Conservation (phyloP, 2,113 vertebrate genomes). For the Petaurus breviceps region DNA sequence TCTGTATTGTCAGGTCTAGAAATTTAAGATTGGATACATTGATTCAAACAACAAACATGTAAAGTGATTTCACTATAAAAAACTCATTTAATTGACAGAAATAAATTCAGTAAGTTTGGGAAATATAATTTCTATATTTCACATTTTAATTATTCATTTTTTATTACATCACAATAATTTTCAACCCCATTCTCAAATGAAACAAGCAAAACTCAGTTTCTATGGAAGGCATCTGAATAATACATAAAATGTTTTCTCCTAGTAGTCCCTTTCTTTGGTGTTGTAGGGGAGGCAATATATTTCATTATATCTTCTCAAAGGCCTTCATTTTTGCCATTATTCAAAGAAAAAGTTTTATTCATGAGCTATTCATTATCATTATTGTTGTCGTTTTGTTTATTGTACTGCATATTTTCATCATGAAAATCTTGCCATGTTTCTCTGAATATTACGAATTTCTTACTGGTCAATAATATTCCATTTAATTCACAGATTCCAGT, state of each 20-base stretch:
- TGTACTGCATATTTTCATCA: background rate
- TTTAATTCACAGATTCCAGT: background rate
- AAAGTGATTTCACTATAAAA: background rate
- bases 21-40: conserved; percentile 44
- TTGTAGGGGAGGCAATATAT: background rate
- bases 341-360: background rate
- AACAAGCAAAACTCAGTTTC: background rate
- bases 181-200: background rate
- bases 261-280: background rate
- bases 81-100: background rate
- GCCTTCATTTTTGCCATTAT: background rate
- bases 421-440: background rate
- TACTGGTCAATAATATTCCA: background rate
- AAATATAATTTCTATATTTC: conserved; percentile 42
- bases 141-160: background rate
- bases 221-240: background rate
- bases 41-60: background rate
- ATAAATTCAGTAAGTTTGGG: conserved; percentile 46
- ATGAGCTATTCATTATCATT: background rate
- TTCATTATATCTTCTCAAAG: background rate
- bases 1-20: background rate
- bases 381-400: background rate
- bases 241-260: background rate
- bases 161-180: background rate
- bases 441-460: background rate